Evolutionary conservation across 2,113 vertebrate species (phyloP), one percentile per base, ranked within the genome.

Genomic region (Lepus timidus): DNA sequence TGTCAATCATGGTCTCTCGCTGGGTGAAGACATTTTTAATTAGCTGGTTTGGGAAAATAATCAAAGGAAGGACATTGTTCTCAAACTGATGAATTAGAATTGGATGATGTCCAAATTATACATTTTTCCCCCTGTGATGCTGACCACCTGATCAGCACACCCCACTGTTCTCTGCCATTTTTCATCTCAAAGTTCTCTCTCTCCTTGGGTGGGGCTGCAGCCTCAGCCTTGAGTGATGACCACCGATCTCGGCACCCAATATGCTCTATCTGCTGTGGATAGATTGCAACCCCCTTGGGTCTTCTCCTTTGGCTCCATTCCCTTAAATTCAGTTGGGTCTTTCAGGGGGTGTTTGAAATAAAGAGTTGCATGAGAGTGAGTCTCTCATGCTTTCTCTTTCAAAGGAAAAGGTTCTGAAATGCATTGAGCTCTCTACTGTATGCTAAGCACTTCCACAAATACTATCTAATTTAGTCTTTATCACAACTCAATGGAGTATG

Each of bases 1-100:
- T 96, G 96, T 93, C 95, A 97, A 71, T 93, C 96, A 96, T 49
- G 20, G 20, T 58, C n/a, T 96, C 92, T 94, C 71, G 88, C 81
- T 84, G 62, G 85, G 78, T 19, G 33, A 96, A 95, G 75, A 84
- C 76, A 85, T 81, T 94, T 97, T 90, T 94, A 94, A 96, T 95
- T 95, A 96, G 70, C 23, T 85, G n/a, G 20, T 33, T 93, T 94
- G 75, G 92, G 84, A 68, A 97, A 96, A 87, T 89, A 89, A 82
- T 62, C 61, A 86, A 91, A 86, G 39, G 39, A 81, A 95, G 33
- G 29, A 62, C 20, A 67, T 25, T 87, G 36, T 27, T 95, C 85
- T 78, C 85, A 39, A 88, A 55, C 11, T 51, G 36, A 68, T 8
- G 22, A 84, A 73, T 84, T 71, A 79, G 51, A 83, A 5, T n/a